Evolutionary conservation across 2,113 vertebrate species (phyloP).

Genomic region (Alces alces): DNA sequence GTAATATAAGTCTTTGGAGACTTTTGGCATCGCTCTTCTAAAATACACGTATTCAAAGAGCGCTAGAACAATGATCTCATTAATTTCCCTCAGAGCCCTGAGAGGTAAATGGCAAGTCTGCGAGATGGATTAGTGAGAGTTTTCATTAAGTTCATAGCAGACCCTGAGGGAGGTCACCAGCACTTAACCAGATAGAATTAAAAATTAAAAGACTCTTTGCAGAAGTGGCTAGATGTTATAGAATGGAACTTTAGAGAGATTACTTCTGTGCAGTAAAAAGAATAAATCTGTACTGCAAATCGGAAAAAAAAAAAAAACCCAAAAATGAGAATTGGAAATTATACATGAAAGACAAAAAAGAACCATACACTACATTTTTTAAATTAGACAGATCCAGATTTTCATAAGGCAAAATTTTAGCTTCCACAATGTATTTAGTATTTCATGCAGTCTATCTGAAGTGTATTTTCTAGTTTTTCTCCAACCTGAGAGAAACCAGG

Average conservation of each 20-base stretch:
- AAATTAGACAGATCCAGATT: not conserved
- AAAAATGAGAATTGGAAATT: not conserved
- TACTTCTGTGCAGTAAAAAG: not conserved
- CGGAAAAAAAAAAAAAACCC: not conserved
- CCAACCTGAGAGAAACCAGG: not conserved
- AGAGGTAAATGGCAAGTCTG: not conserved
- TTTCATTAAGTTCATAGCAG: not conserved
- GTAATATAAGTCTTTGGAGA: not conserved
- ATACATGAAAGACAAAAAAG: not conserved
- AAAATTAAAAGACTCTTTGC: conserved; percentile 22
- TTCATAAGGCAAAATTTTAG: not conserved
- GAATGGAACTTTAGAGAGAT: not conserved
- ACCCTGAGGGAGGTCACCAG: not conserved
- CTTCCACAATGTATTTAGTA: not conserved
- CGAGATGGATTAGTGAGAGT: not conserved
- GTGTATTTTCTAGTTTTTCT: not conserved
- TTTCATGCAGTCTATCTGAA: not conserved
- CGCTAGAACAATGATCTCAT: not conserved
- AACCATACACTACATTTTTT: not conserved
- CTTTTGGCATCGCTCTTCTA: not conserved
- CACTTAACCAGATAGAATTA: not conserved
- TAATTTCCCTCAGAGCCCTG: not conserved
- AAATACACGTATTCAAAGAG: not conserved
- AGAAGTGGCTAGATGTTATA: not conserved
- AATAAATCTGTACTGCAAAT: not conserved